Evolutionary conservation across 2,888 invertebrate genomes (phyloP).

Genomic region (Callimorpha dominula): DNA sequence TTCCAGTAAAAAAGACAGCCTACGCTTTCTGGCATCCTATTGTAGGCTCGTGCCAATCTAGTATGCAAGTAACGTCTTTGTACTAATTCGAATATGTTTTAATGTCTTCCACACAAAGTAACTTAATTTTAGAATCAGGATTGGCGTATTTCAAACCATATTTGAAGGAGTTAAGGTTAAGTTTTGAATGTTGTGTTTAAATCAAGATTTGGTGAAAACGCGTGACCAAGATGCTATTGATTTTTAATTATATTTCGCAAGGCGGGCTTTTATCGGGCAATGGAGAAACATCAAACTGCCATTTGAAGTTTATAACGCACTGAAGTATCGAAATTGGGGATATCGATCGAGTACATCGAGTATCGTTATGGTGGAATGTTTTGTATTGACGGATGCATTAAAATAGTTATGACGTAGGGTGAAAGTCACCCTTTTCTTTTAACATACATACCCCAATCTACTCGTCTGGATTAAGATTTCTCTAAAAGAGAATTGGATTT

Average conservation of each 20-base stretch:
- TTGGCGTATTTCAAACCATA: background rate
- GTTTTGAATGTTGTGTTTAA: conserved; percentile 9
- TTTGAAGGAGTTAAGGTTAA: background rate
- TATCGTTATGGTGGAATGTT: background rate
- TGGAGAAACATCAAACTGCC: conserved; percentile 6
- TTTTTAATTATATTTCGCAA: conserved; percentile 37
- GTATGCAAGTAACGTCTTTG: background rate
- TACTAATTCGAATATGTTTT: background rate
- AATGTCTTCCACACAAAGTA: background rate
- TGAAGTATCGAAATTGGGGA: background rate
- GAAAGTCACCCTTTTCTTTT: too few species aligned
- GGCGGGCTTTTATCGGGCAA: conserved; percentile 25
- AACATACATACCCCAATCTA: background rate
- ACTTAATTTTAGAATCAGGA: background rate
- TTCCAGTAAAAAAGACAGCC: background rate
- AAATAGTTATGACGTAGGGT: background rate
- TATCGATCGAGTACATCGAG: background rate
- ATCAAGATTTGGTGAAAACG: conserved; percentile 26
- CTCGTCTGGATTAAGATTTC: background rate
- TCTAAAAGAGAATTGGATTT: background rate
- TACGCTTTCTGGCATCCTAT: background rate
- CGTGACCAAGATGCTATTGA: conserved; percentile 38
- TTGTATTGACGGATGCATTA: background rate
- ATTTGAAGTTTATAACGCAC: conserved; percentile 5
- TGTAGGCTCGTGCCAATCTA: background rate